Percentiles rank a stretch among this genome's conserved stretches.
phyloP scores from a whole-genome alignment of 2,888 invertebrate genomes.

The Salticus scenicus region DNA sequence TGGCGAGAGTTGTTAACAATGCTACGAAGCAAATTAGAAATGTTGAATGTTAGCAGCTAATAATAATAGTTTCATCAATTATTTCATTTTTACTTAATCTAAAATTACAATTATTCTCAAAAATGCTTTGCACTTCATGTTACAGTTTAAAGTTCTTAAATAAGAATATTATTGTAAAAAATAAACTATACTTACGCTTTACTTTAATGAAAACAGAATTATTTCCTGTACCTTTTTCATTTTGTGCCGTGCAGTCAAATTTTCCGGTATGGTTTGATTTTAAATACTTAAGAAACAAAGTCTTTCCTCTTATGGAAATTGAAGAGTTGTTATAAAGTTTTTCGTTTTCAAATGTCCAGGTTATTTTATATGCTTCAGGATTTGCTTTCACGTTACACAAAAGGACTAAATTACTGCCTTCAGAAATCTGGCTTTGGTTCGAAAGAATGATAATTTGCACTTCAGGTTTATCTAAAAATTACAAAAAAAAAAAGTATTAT shows the following conservation, averaged over 20 bases:
- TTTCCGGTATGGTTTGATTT: slow-evolving; percentile 24
- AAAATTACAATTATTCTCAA: too few species aligned
- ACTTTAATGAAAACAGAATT: slow-evolving; percentile 16
- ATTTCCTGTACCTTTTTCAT: slow-evolving; percentile 21
- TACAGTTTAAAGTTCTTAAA: too few species aligned
- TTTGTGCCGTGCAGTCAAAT: slow-evolving; percentile 27
- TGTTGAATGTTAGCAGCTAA: too few species aligned
- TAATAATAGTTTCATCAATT: too few species aligned
- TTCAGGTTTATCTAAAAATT: slow-evolving; percentile 38
- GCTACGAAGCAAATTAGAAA: too few species aligned
- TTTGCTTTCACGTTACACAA: slow-evolving; percentile 28
- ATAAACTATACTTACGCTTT: slow-evolving; percentile 46
- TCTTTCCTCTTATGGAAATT: background rate
- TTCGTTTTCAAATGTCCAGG: slow-evolving; percentile 30
- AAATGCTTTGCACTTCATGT: too few species aligned
- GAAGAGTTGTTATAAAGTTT: background rate
- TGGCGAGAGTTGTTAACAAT: too few species aligned
- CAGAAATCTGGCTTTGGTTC: background rate
- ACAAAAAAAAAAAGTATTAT: slow-evolving; percentile 1
- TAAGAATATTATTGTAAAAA: too few species aligned
- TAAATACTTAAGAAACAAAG: background rate
- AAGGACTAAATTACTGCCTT: background rate
- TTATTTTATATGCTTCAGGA: slow-evolving; percentile 12
- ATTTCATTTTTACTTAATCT: too few species aligned
- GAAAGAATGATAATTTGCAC: background rate